These are phyloP conservation scores for Atrichornis clamosus DNA, from an alignment of 2,113 vertebrate genomes.

Conservation along the genomic window DNA sequence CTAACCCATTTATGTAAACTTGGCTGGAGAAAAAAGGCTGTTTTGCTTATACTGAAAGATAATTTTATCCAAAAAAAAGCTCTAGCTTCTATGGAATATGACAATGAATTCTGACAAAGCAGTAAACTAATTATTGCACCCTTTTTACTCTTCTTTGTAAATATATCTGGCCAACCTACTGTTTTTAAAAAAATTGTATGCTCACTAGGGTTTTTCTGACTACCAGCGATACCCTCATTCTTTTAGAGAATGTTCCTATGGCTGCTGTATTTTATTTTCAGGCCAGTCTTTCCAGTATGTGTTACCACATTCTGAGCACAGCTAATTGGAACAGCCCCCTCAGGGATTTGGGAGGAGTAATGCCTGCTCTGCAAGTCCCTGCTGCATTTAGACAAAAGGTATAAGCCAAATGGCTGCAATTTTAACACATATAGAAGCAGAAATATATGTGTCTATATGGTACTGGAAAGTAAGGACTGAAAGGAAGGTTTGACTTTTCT, in stretches of 20 bases:
- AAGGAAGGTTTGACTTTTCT: neutral
- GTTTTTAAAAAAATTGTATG: neutral
- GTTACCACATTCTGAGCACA: neutral
- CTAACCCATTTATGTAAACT: slow-evolving; percentile 8
- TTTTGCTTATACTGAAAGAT: neutral
- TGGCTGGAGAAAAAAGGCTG: neutral
- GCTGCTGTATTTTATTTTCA: neutral
- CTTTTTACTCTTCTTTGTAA: neutral
- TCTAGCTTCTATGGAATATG: neutral
- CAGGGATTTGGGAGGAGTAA: neutral
- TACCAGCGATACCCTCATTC: neutral
- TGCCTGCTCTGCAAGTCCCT: neutral
- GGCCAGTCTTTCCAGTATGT: neutral
- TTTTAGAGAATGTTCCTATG: neutral
- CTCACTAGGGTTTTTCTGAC: neutral
- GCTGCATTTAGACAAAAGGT: neutral
- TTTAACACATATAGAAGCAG: neutral
- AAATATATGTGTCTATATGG: neutral
- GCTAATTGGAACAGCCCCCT: neutral
- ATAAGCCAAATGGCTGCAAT: neutral
- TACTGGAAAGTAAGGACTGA: neutral
- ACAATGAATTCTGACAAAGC: neutral
- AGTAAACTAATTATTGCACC: neutral
- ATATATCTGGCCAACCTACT: neutral
- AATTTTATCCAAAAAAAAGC: neutral